Percentiles rank a stretch among this genome's conserved stretches.
These are phyloP conservation scores for Trematomus loennbergii DNA, from an alignment of 2,113 vertebrate species.

Conservation along the genomic window DNA sequence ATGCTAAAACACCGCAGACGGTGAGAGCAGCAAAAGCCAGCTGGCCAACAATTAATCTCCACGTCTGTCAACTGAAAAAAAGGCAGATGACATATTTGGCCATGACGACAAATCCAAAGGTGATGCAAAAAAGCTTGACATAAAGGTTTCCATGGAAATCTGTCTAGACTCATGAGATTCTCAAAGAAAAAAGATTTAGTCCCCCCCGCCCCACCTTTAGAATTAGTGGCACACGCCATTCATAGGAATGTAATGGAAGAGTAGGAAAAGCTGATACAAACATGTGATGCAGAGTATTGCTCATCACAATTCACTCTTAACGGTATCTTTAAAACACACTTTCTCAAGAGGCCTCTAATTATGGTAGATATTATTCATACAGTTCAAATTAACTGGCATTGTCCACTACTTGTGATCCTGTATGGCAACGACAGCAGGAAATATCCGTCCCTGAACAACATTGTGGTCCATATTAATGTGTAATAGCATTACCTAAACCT, in stretches of 20 bases:
- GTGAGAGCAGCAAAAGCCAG: slow-evolving; percentile 30
- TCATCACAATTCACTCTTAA: background rate
- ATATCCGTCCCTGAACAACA: slow-evolving; percentile 6
- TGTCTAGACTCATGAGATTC: slow-evolving; percentile 43
- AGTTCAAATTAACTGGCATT: slow-evolving; percentile 15
- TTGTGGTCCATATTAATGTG: slow-evolving; percentile 20
- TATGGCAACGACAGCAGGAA: background rate
- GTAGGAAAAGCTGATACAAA: background rate
- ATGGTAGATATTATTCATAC: no score
- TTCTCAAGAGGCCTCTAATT: no score
- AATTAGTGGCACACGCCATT: slow-evolving; percentile 28
- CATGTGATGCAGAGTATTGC: background rate
- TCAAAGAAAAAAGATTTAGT: background rate
- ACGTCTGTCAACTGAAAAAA: slow-evolving; percentile 24
- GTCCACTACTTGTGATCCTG: background rate
- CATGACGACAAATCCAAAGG: slow-evolving; percentile 20
- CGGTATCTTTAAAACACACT: background rate
- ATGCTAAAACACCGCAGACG: slow-evolving; percentile 20
- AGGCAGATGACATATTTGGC: slow-evolving; percentile 52
- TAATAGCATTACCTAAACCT: background rate
- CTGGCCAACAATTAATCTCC: slow-evolving; percentile 33
- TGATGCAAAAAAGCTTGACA: slow-evolving; percentile 34
- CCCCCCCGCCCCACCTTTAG: background rate
- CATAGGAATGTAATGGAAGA: slow-evolving; percentile 28
- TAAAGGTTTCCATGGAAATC: slow-evolving; percentile 51